Evolutionary conservation across 2,888 invertebrate genomes (phyloP), one percentile per base, ranked within the genome.

Genomic region (Drosophila maculinotata): DNA sequence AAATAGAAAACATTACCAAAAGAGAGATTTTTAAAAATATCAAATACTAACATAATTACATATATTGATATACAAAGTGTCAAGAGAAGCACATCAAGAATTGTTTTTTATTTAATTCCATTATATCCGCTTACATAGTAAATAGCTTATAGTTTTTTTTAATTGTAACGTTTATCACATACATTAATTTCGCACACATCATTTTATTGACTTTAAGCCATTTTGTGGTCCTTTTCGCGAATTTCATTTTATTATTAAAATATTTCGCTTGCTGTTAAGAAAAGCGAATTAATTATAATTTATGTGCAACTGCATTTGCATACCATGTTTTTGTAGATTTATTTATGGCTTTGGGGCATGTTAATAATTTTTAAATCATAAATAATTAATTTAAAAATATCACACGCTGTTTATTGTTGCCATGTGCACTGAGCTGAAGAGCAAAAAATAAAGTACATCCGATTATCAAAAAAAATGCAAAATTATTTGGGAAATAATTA

Each of bases 341-440:
- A 78, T 79, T 74, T 77, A 84, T 81, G 79, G 74, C 85, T 77
- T 62, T 64, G 41, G 52, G 38, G 48, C 51, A 52, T 67, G 79
- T 78, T 81, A 65, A 78, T 78, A 59, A 58, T 59, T 73, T 68
- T 63, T 47, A 44, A 38, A 51, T 47, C 58, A 65, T 67, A 58
- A 73, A 63, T 73, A 73, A 80, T 79, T 68, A 84, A 77, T 80
- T 53, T 58, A 57, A 56, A 39, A 39, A 60, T 38, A 25, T 20
- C 14, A 33, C 51, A 44, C 17, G 6, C 23, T 10, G 42, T 8
- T 20, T 26, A 31, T 36, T 31, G 25, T 35, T 31, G 12, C 23
- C 4, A 6, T 12, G 20, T 26, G 4, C 1, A 15, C 14, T 20
- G 25, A 30, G 25, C 45, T 10, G n/a, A 23, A 33, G 38, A 15